Evolutionary conservation across 2,888 invertebrate genomes (phyloP), one percentile per base, ranked within the genome.

Genomic region (Lochmaea crataegi): DNA sequence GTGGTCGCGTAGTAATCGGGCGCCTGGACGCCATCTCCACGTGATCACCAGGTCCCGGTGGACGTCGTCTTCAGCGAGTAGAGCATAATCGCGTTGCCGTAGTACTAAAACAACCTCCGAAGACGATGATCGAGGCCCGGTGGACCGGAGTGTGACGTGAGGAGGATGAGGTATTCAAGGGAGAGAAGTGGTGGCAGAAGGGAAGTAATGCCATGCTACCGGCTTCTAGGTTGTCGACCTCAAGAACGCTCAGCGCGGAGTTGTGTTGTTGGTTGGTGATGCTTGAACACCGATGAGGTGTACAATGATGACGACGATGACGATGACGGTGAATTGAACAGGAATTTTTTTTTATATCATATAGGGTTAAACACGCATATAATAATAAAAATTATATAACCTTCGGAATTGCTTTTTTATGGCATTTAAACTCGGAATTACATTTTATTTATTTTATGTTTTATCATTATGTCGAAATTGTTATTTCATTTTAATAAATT

Each of bases 201-300:
- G 83, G 66, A 66, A 66, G 53, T 56, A 66, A 83, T 83, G 83
- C 83, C 83, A 83, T 83, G 85, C 82, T 83, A 85, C 86, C 88
- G 87, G 86, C 87, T 58, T 61, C 48, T 69, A 85, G 86, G 85
- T 86, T 85, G 82, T 82, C 87, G 87, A 85, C 86, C 85, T 85
- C 82, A 53, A 56, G 12, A 63, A 18, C 42, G 57, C 41, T 61
- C 60, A 67, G 45, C 61, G 61, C 42, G 18, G 42, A 63, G 61
- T 38, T 63, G 38, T 63, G 61, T 63, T 63, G 61, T 58, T 58
- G 58, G 58, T 58, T 58, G 32, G 61, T 63, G 63, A 63, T 71
- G 82, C 84, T 85, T 88, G 87, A 88, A 86, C 73, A 77, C 72
- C 82, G 83, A 82, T 80, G 82, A 83, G 81, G 78, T 76, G 78